Evolutionary conservation across 2,113 vertebrate species (phyloP).

Genomic region (Syrmaticus mikado): DNA sequence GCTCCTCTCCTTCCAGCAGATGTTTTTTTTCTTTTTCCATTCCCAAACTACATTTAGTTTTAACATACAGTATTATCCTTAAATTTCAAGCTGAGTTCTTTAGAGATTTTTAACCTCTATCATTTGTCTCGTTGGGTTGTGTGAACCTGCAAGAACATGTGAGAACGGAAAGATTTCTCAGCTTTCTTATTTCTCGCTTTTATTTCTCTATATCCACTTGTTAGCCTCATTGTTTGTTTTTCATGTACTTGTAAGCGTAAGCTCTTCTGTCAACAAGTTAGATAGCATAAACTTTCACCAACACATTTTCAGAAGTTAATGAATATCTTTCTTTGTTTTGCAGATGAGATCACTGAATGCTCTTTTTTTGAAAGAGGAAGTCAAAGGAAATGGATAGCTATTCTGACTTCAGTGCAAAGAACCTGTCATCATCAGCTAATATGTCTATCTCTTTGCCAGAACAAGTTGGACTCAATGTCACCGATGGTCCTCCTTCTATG

Average conservation of each 20-base stretch:
- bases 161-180: not conserved
- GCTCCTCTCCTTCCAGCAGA: not conserved
- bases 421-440: slow-evolving; percentile 64
- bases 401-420: slow-evolving; percentile 52
- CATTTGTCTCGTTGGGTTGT: not conserved
- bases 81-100: not conserved
- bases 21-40: not conserved
- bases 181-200: not conserved
- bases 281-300: not conserved
- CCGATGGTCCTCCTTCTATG: slow-evolving; percentile 81
- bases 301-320: not conserved
- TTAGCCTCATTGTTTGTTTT: not conserved
- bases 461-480: slow-evolving; percentile 64
- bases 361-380: slow-evolving; percentile 45
- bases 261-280: not conserved
- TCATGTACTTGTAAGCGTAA: not conserved
- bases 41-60: not conserved
- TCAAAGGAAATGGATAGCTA: slow-evolving; percentile 76
- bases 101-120: not conserved
- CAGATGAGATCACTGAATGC: slow-evolving; percentile 60
- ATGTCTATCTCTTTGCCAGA: slow-evolving; percentile 63
- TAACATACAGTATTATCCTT: not conserved
- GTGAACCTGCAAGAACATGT: not conserved
- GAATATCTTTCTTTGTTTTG: slow-evolving; percentile 46
- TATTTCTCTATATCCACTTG: not conserved